phyloP scores from a whole-genome alignment of 2,888 invertebrate species.

The Criorhina ranunculi region DNA sequence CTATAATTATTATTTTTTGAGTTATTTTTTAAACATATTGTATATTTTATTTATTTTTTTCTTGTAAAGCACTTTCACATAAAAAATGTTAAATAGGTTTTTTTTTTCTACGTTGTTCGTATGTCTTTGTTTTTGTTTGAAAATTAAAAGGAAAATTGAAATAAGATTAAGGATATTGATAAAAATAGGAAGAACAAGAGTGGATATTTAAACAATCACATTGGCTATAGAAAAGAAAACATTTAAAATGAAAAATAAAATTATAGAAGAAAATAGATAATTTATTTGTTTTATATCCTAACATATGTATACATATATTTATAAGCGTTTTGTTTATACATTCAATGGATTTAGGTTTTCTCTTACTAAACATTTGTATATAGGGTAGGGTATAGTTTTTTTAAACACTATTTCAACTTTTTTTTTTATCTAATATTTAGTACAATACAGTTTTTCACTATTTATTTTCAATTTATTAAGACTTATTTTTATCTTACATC shows the following conservation, averaged over 20 bases:
- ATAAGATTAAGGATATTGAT: neutral
- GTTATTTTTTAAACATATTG: constrained; percentile 4
- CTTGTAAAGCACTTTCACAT: constrained; percentile 57
- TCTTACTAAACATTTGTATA: constrained; percentile 22
- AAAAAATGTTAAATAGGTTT: constrained; percentile 12
- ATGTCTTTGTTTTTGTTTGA: constrained; percentile 30
- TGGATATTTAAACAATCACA: constrained; percentile 5
- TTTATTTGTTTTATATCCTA: constrained; percentile 26
- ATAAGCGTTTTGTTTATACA: constrained; percentile 60
- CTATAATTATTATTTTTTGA: neutral
- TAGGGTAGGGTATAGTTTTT: constrained; percentile 39
- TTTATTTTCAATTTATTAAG: constrained; percentile 22
- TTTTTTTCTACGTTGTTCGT: constrained; percentile 31
- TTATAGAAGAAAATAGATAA: neutral
- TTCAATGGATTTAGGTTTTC: constrained; percentile 20
- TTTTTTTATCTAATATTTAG: constrained; percentile 32
- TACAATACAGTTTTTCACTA: constrained; percentile 32
- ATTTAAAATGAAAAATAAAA: neutral
- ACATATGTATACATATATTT: constrained; percentile 42
- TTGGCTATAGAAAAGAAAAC: neutral
- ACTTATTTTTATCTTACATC: constrained; percentile 33
- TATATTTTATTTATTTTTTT: constrained; percentile 17
- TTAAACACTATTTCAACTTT: constrained; percentile 16
- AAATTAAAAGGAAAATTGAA: neutral
- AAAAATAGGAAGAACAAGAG: neutral